Evolutionary conservation across 2,797 vertebrate species (phyloP).

Genomic region (Pipistrellus pipistrellus): DNA sequence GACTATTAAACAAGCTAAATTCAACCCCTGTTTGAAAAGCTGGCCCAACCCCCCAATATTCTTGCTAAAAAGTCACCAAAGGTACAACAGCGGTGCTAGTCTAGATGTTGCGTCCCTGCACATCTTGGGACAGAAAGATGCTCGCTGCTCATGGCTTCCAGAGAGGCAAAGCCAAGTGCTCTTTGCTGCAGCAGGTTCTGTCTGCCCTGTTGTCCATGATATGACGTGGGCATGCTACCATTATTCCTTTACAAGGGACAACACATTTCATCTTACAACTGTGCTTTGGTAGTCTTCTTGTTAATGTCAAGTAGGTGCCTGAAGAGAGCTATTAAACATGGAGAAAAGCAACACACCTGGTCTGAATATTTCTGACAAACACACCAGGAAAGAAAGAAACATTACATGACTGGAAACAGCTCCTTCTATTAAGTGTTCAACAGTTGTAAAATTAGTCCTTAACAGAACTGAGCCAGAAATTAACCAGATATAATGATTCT

Average conservation of each 20-base stretch:
- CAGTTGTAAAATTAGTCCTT: background rate
- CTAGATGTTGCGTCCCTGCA: background rate
- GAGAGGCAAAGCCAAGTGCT: background rate
- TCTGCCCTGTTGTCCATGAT: background rate
- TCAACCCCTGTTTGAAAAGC: background rate
- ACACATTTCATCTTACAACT: slow-evolving; percentile 10
- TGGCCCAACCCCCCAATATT: background rate
- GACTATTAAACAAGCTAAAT: slow-evolving; percentile 17
- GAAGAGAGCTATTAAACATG: background rate
- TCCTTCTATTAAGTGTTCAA: background rate
- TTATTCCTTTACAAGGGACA: slow-evolving; percentile 48
- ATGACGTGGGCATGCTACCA: slow-evolving; percentile 21
- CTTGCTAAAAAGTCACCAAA: slow-evolving; percentile 48
- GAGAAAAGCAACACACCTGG: background rate
- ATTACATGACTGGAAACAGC: background rate
- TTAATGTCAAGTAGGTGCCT: background rate
- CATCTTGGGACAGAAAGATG: background rate
- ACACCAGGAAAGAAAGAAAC: background rate
- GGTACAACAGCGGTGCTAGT: background rate
- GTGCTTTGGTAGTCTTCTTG: background rate
- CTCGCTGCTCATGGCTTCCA: background rate
- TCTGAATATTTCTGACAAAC: slow-evolving; percentile 26
- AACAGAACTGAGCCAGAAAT: background rate
- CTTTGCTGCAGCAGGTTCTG: background rate
- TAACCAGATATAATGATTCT: slow-evolving; percentile 29